Base-by-base conservation (phyloP, 64 coral and sea anemone species). In the Stichodactyla mertensii region DNA sequence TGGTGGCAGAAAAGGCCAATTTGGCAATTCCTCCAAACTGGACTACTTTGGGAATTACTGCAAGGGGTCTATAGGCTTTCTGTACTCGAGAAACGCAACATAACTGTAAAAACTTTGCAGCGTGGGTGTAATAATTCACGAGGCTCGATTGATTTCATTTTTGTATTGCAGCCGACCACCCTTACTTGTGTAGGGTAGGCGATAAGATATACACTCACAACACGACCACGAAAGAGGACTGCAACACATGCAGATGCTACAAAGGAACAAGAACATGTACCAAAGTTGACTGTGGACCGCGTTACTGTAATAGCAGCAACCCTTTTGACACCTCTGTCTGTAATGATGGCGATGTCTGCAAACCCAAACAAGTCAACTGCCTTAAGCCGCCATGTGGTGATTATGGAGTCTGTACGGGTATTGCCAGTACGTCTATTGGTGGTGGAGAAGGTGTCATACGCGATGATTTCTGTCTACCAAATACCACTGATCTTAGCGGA, bases 381-480 rank as follows among this genome's bases (percentile, higher is more conserved):
- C 94, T 97, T 0, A 97, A 87, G 36, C 91, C 94, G 0, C 94
- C 94, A 4, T 97, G 94, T 77, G 52, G 27, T n/a, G 54, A 64
- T 4, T 97, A 89, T 90, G 94, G 84, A 12, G 91, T 92, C 57
- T 97, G 94, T 57, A 61, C 69, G 27, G 94, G 94, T 7, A 87
- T 55, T 18, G 27, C 36, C 16, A 89, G 86, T 14, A 86, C 80
- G 6, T 86, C 93, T 57, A 52, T 26, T 57, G 55, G 55, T 54
- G 86, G 87, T 24, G 88, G 84, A 26, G 85, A 66, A 36, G 59
- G 86, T 4, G 85, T 74, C 36, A 93, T 97, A 61, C 36, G 88
- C 4, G 88, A 93, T 13, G 94, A 88, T 14, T 85, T 89, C n/a
- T 97, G 94, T 67, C 82, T 97, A 18, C 94, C 94, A 51, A 92